Base-by-base conservation (phyloP, 2,797 vertebrate genomes). In the Cossypha niveicapilla region DNA sequence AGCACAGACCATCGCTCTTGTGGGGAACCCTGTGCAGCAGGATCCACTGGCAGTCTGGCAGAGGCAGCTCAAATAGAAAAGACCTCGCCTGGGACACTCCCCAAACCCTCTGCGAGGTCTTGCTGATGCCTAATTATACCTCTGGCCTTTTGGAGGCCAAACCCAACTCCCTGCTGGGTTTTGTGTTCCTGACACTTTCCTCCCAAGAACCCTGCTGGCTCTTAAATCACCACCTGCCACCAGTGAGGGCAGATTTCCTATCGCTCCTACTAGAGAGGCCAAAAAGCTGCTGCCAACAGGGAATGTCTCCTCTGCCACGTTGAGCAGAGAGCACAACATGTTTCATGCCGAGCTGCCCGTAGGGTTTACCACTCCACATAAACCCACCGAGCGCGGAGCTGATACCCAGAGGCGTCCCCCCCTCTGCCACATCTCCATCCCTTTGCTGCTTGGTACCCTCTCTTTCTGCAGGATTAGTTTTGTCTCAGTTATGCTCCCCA, bases 221-320 rank as follows among this genome's bases (percentile, higher is more conserved):
- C 63, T 88, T 76, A 95, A 81, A 93, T 72, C 70, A 86, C 66
- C 62, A 76, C 57, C 75, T 76, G 63, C 83, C 78, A 91, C 47
- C 42, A 53, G 8, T 0, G 14, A 92, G 62, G 62, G 50, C 90
- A 78, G 70, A 60, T 32, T 51, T 57, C 3, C 11, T 57, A 68
- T 22, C 0, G 1, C 54, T 83, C 17, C 62, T 39, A 11, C 72
- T 19, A 5, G 10, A 39, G 47, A 24, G 42, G 35, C 42, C 50
- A 60, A 58, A 72, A 74, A 72, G 80, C 61, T 9, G 7, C 53
- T 0, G 4, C 50, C 65, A 50, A 77, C 3, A 3, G 62, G 54
- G 84, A 81, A 91, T 3, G 4, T 32, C 47, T 32, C 66, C 47
- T 35, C 66, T 4, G 44, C 44, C 47, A 19, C 4, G 2, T 2